Conservation (phyloP, 1,140 invertebrate genomes). For the Eriosoma lanigerum region DNA sequence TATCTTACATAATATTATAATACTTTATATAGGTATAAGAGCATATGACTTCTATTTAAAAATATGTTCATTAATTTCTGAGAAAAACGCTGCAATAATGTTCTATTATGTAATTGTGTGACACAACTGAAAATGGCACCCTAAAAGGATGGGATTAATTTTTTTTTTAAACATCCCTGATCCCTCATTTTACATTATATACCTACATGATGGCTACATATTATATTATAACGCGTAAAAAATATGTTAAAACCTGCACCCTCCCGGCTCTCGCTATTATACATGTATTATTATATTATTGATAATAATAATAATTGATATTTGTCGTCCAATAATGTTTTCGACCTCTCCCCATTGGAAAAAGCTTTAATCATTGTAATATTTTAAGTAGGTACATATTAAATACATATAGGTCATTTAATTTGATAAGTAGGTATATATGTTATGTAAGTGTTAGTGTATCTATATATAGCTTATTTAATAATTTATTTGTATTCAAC, state of each 20-base stretch:
- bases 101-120: too few species aligned
- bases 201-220: not conserved
- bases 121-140: not conserved
- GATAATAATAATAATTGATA: not conserved
- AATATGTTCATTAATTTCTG: too few species aligned
- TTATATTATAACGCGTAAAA: not conserved
- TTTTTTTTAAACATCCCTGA: not conserved
- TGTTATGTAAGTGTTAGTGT: too few species aligned
- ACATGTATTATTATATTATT: not conserved
- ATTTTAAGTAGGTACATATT: too few species aligned
- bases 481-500: too few species aligned
- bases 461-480: too few species aligned
- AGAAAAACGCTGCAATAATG: too few species aligned
- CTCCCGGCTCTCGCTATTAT: not conserved
- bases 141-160: not conserved
- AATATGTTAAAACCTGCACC: slow-evolving; percentile 22
- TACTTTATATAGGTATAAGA: too few species aligned
- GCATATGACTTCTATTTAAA: too few species aligned
- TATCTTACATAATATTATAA: too few species aligned
- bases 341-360: not conserved
- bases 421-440: too few species aligned
- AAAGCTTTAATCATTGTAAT: not conserved
- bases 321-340: not conserved
- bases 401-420: too few species aligned
- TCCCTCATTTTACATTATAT: not conserved